These are phyloP conservation scores for Mus spicilegus DNA, from an alignment of 2,113 vertebrate species.

Conservation along the genomic window DNA sequence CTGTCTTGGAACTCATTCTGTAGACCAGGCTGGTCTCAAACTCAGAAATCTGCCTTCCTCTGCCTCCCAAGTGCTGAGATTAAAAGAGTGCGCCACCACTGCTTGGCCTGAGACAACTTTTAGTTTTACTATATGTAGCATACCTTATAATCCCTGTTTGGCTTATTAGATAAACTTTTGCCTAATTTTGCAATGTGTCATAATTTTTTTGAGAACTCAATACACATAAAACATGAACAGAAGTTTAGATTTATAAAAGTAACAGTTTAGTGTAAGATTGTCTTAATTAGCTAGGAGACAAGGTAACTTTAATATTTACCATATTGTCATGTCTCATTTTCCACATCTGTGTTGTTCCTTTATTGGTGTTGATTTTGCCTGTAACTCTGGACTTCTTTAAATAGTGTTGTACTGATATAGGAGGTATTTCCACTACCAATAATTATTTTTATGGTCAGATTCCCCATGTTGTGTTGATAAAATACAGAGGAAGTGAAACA, in stretches of 20 bases:
- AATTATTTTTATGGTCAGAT: neutral
- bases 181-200: neutral
- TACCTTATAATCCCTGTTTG: neutral
- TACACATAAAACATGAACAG: neutral
- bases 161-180: neutral
- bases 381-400: neutral
- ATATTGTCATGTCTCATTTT: neutral
- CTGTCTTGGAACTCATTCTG: no score
- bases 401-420: neutral
- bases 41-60: no score
- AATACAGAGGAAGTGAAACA: neutral
- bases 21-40: no score
- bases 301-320: neutral
- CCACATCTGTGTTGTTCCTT: neutral
- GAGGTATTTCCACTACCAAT: neutral
- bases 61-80: no score
- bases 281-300: neutral
- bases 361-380: neutral
- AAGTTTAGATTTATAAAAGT: neutral
- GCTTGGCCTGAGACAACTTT: no score
- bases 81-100: no score
- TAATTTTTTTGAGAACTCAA: neutral
- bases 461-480: neutral
- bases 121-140: neutral
- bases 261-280: neutral